A percentile compares a stretch with the other conserved stretches of the same genome.
Evolutionary conservation across 2,113 vertebrate species (phyloP).

Genomic region (Rhinoptilus africanus): DNA sequence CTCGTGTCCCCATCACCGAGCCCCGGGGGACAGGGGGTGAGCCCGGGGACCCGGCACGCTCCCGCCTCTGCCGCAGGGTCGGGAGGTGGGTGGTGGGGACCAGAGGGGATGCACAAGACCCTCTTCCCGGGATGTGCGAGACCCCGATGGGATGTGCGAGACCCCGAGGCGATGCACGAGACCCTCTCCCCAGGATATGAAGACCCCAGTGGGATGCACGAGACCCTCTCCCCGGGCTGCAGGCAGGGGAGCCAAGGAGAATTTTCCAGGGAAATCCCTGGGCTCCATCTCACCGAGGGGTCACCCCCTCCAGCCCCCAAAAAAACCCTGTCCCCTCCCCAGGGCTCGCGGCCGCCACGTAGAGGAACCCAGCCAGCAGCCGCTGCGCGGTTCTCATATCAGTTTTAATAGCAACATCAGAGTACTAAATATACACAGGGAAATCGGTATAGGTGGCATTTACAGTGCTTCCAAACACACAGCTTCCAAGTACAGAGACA

Average conservation of each 20-base stretch:
- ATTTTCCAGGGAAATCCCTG: background rate
- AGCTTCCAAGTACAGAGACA: slow-evolving; percentile 87
- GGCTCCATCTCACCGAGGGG: background rate
- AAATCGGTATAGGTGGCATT: slow-evolving; percentile 83
- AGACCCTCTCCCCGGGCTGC: background rate
- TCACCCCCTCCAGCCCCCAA: fast-evolving
- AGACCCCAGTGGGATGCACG: too few relatives aligned
- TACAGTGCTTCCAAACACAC: slow-evolving; percentile 90
- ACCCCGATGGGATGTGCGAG: too few relatives aligned
- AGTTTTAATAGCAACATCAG: slow-evolving; percentile 93
- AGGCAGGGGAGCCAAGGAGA: background rate
- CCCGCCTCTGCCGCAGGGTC: background rate
- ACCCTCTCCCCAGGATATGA: too few relatives aligned
- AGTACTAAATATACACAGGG: slow-evolving; percentile 91
- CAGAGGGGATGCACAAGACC: background rate
- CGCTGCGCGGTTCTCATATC: slow-evolving; percentile 69
- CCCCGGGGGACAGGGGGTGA: background rate
- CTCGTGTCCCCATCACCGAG: fast-evolving
- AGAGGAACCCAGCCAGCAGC: background rate
- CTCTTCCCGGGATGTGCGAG: background rate
- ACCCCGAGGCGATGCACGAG: too few relatives aligned
- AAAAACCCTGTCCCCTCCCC: background rate
- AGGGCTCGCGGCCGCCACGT: fast-evolving
- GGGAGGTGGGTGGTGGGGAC: fast-evolving
- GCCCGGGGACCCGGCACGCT: too few relatives aligned